Evolutionary conservation across 2,113 vertebrate genomes (phyloP), one percentile per base, ranked within the genome.

Genomic region (Mobula hypostoma): DNA sequence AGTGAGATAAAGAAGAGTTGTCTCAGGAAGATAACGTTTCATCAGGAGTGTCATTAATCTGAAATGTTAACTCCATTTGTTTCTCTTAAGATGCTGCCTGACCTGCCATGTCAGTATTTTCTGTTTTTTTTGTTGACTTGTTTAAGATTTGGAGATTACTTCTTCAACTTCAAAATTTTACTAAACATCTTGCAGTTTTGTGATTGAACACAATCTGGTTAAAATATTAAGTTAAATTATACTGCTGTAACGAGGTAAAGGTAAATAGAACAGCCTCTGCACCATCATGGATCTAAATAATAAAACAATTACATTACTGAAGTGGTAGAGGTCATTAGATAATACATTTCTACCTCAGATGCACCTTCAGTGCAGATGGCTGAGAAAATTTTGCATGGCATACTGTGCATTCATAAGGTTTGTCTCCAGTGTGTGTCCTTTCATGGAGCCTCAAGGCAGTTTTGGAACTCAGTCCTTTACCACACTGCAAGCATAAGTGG

Each of bases 301-400:
- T n/a, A 27, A 77, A 58, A 94, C 29, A 0, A 48, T 58, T 4
- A 63, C 24, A 21, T 48, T 63, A 56, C 70, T 93, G 21, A 93
- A 48, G 7, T 74, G n/a, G 6, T 74, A 27, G 36, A 93, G 48
- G 21, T 74, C 63, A 94, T 32, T 58, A 77, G n/a, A 8, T 78
- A n/a, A n/a, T 21, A 79, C n/a, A 29, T 72, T 82, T 96, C 1
- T 97, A 99, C 99, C 99, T 98, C 96, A 97, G 97, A 96, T 99
- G 99, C 29, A 98, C 99, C 95, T 99, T 99, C 72, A 99, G 98
- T 0, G 99, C 98, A 0, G 99, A 98, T 6, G 98, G 98, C 97
- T 99, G 99, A 0, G 98, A 98, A 95, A 99, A 99, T 94, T 97
- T 98, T 94, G 99, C 97, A 2, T 96, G 95, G 76, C 99, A 99